These are phyloP conservation scores for Apolygus lucorum DNA, from an alignment of 1,140 invertebrate genomes.

Conservation along the genomic window DNA sequence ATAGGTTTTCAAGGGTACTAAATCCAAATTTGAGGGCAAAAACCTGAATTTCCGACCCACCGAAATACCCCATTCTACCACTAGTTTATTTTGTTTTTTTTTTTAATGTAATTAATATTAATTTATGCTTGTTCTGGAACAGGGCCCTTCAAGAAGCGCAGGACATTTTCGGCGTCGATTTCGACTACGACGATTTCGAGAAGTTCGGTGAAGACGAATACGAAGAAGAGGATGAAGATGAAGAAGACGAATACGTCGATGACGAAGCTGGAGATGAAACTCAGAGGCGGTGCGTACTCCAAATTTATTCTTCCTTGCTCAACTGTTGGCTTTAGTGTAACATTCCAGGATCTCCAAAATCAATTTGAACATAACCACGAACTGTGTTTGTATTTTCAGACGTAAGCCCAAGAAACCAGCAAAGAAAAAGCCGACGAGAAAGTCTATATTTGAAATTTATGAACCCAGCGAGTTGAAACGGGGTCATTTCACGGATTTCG, in stretches of 20 bases:
- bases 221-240: slow-evolving; percentile 69
- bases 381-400: slow-evolving; percentile 34
- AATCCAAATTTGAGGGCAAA: no score
- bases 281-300: slow-evolving; percentile 29
- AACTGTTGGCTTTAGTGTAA: no score
- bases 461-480: slow-evolving; percentile 95
- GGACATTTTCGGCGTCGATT: slow-evolving; percentile 98
- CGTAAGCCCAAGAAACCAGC: slow-evolving; percentile 56
- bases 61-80: no score
- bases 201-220: slow-evolving; percentile 81
- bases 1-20: no score
- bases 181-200: slow-evolving; percentile 93
- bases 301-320: no score
- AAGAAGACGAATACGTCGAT: slow-evolving; percentile 64
- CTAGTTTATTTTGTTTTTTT: no score
- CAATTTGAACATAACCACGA: no score
- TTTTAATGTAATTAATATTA: no score
- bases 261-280: slow-evolving; percentile 52
- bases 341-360: no score
- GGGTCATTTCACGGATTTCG: slow-evolving; percentile 88
- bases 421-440: slow-evolving; percentile 69
- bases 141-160: slow-evolving; percentile 94
- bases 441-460: slow-evolving; percentile 91
- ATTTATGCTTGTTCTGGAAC: no score
- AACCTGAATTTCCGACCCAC: no score